These are phyloP conservation scores for Cryptoblepharus egeriae DNA, from an alignment of 2,797 vertebrate species.

Conservation along the genomic window DNA sequence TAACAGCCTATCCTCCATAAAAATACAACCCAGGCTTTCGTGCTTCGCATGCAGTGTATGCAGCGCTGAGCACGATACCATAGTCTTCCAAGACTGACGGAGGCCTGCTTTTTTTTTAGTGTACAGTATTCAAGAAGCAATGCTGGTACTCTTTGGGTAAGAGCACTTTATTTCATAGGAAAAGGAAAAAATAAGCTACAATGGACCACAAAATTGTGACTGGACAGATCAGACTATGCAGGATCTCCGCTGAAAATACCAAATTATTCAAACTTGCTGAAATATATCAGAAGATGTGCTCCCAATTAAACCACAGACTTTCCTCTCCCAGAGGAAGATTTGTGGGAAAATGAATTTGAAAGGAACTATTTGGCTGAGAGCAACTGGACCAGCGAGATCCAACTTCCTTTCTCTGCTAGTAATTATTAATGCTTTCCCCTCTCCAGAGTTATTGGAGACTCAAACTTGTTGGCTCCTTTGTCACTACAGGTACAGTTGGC, in stretches of 20 bases:
- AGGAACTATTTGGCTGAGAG: conserved; percentile 19
- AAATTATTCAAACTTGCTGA: conserved; percentile 18
- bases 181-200: not conserved
- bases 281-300: not conserved
- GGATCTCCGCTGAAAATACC: conserved; percentile 31
- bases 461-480: not conserved
- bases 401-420: conserved; percentile 20
- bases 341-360: conserved; percentile 34
- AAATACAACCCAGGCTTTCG: no score
- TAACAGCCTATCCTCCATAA: no score
- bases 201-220: no score
- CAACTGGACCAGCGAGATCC: not conserved
- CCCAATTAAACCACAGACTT: conserved; percentile 13
- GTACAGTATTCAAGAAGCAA: not conserved
- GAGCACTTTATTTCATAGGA: not conserved
- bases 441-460: conserved; percentile 13
- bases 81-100: no score
- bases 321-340: not conserved
- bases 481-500: conserved; percentile 4
- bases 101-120: no score
- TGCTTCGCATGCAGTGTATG: no score
- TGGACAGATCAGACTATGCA: not conserved
- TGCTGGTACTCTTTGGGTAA: not conserved
- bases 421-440: conserved; percentile 14
- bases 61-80: no score